These are phyloP conservation scores for Agelastica alni DNA, from an alignment of 2,888 invertebrate species.

Conservation along the genomic window DNA sequence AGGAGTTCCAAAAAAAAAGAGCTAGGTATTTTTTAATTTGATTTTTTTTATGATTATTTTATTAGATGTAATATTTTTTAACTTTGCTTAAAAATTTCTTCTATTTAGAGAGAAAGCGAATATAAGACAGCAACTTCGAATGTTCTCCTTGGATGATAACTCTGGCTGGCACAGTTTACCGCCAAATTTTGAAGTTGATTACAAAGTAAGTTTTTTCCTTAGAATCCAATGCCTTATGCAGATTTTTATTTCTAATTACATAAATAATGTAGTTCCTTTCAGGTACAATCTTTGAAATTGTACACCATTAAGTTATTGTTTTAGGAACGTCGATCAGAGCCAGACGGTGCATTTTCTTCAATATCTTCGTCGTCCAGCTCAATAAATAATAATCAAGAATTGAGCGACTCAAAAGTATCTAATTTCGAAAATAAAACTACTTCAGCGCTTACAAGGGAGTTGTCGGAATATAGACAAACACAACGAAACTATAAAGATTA, in stretches of 20 bases:
- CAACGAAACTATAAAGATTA: slow-evolving; percentile 62
- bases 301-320: slow-evolving; percentile 35
- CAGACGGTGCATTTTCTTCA: slow-evolving; percentile 72
- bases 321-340: slow-evolving; percentile 66
- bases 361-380: slow-evolving; percentile 45
- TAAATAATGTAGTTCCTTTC: no score
- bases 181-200: slow-evolving; percentile 51
- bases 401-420: slow-evolving; percentile 1
- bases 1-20: slow-evolving; percentile 84
- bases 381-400: slow-evolving; percentile 3
- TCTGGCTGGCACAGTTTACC: slow-evolving; percentile 64
- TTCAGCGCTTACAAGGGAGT: slow-evolving; percentile 61
- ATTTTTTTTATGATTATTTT: not conserved
- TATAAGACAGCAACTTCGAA: slow-evolving; percentile 74
- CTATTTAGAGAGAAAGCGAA: slow-evolving; percentile 70
- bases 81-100: slow-evolving; percentile 2
- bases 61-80: not conserved
- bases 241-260: no score
- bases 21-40: slow-evolving; percentile 57
- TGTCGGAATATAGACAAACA: slow-evolving; percentile 61
- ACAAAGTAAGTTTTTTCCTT: slow-evolving; percentile 41
- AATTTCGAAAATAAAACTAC: slow-evolving; percentile 53
- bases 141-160: slow-evolving; percentile 71
- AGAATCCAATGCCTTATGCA: no score
- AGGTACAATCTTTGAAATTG: no score